Base-by-base conservation (phyloP, 2,888 invertebrate species). In the Drosophila antonietae region DNA sequence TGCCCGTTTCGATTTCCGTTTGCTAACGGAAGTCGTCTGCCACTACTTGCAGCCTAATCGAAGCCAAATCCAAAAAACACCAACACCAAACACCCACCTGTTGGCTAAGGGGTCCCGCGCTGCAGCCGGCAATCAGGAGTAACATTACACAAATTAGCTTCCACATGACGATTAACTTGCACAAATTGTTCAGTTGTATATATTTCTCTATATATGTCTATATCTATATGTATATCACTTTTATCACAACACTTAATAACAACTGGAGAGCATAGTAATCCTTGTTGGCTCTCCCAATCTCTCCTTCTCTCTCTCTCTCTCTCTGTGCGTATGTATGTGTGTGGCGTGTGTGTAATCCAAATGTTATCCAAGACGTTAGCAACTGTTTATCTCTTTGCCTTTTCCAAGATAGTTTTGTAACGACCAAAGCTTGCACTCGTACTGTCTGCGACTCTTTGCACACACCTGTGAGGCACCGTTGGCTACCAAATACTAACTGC, bases 401-500 rank as follows among this genome's bases (percentile, higher is more conserved):
- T 46, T 43, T 31, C 12, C 10, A 53, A 58, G 60, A 76, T 76
- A 60, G 62, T 60, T 68, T 63, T 68, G 28, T 49, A 52, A 46
- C 53, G 78, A 86, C 92, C 92, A 92, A 92, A 90, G 92, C 91
- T 92, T 90, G 92, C 92, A 91, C 92, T 92, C 92, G 89, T 87
- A 89, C 81, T 82, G 81, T 78, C 52, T 73, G 75, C 63, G 51
- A 62, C 20, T 64, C 49, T 64, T 59, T 61, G 77, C 80, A 41
- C 55, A 82, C 89, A 89, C 81, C 85, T 91, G 90, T 91, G 91
- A 91, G 91, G 91, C 92, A 91, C 92, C 92, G 91, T 91, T 92
- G 92, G 92, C 91, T 92, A 92, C 89, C 89, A 90, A 91, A 90
- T 91, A 91, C 92, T 91, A 91, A 92, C 92, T 93, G 92, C 92